These are phyloP conservation scores for Epinephelus coioides DNA, from an alignment of 2,797 vertebrate species.

Conservation along the genomic window DNA sequence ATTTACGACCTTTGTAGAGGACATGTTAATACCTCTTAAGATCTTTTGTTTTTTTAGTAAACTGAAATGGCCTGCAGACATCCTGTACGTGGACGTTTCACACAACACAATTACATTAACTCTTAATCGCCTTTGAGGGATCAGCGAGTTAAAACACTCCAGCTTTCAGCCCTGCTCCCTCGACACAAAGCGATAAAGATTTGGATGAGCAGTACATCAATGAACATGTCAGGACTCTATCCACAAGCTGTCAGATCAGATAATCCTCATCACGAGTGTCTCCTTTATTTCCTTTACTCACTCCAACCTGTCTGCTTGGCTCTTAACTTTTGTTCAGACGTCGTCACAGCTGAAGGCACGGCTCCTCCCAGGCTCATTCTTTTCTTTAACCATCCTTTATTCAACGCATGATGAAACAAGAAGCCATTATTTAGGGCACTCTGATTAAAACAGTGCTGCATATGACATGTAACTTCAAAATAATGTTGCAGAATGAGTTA, in stretches of 20 bases:
- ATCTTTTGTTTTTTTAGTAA: neutral
- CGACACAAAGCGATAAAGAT: constrained; percentile 11
- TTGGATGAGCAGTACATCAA: constrained; percentile 13
- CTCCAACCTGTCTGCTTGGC: neutral
- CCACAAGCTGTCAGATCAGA: constrained; percentile 17
- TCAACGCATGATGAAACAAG: neutral
- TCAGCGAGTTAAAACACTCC: constrained; percentile 26
- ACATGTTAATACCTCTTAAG: too few species aligned
- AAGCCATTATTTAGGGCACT: neutral
- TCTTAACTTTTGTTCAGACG: constrained; percentile 11
- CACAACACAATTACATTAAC: neutral
- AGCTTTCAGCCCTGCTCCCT: neutral
- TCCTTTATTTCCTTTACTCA: constrained; percentile 17
- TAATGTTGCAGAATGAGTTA: neutral
- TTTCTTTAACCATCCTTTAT: neutral
- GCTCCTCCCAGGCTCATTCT: too few species aligned
- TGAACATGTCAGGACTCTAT: constrained; percentile 6
- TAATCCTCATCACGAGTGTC: constrained; percentile 5
- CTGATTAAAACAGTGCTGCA: constrained; percentile 2
- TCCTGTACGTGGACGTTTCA: neutral
- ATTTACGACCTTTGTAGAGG: neutral
- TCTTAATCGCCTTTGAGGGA: constrained; percentile 11
- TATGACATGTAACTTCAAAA: neutral
- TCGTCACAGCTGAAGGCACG: neutral
- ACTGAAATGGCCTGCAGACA: constrained; percentile 1